phyloP scores from a whole-genome alignment of 2,113 vertebrate genomes.

The Phylloscopus whistleri region DNA sequence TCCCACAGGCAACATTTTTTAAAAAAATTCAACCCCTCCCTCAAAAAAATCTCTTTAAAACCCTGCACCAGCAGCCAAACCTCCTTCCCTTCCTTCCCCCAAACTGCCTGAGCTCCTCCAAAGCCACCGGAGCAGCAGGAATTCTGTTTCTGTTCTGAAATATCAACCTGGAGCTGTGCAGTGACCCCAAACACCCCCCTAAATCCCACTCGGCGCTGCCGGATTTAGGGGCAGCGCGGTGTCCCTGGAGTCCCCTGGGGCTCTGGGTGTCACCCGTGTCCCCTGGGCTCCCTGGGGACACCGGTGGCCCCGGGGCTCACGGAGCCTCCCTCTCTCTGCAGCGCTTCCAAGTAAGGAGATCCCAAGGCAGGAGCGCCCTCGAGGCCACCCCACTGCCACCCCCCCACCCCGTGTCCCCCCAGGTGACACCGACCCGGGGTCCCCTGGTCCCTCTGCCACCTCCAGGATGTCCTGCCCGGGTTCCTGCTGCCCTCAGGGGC shows the following conservation, averaged over 20 bases:
- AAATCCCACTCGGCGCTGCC: neutral
- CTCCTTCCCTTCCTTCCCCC: neutral
- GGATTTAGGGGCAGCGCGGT: neutral
- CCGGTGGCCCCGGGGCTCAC: neutral
- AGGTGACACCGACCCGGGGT: too few relatives aligned
- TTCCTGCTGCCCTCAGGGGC: neutral
- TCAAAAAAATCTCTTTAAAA: neutral
- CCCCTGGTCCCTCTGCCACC: neutral
- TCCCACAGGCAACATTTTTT: neutral
- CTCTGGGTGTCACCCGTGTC: neutral
- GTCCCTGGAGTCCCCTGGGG: fast-evolving
- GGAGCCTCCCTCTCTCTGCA: slow-evolving; percentile 36
- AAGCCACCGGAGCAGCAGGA: neutral
- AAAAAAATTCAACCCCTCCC: fast-evolving
- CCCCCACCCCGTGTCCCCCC: neutral
- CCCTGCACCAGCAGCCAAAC: neutral
- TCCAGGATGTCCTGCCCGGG: neutral
- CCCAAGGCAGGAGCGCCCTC: neutral
- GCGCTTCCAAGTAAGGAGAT: slow-evolving; percentile 64
- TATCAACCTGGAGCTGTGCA: neutral
- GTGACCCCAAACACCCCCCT: fast-evolving
- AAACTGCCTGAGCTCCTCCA: neutral
- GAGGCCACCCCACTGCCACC: neutral
- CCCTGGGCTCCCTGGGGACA: neutral
- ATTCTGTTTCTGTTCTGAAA: neutral